Evolutionary conservation across 2,113 vertebrate species (phyloP), one percentile per base, ranked within the genome.

Genomic region (Lonchura striata): DNA sequence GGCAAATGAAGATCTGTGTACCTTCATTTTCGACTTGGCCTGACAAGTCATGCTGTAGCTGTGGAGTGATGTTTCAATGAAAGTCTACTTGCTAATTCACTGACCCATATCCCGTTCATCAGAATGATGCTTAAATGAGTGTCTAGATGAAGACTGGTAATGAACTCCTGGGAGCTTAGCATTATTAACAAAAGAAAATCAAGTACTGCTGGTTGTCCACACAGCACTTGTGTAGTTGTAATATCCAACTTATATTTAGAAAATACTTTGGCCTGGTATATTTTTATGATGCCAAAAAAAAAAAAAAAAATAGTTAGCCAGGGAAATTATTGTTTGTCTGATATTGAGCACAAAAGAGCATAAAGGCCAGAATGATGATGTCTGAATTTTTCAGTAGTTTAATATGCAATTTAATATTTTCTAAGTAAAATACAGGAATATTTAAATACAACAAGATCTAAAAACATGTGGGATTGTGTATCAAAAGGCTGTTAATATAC

Each of bases 71-170:
- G 76, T 85, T 41, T 76, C 65, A 52, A 41, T 79, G 71, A 88
- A 92, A 94, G 64, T 42, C 21, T 27, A 16, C 69, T 91, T 91
- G 65, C 33, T 91, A 76, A 70, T 94, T 82, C 91, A 60, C 52
- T 91, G 86, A 85, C 81, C 86, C 54, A 53, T 74, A 57, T 78
- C 86, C 72, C 95, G 77, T 75, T 94, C 76, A 90, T 94, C 86
- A 77, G 57, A 9, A 23, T 42, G 50, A 92, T 83, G 63, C 60
- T 94, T 70, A 75, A 92, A 81, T 92, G 68, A 79, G 81, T 92
- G 75, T 81, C 77, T 88, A 53, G 70, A 77, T 82, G 66, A 83
- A 49, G 82, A 39, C 47, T 75, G 53, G 49, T 96, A 89, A 95
- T 96, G 77, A 95, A 52, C 49, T 89, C 23, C 52, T 59, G 53